phyloP scores from a whole-genome alignment of 2,888 invertebrate genomes.

The Athalia cordata region DNA sequence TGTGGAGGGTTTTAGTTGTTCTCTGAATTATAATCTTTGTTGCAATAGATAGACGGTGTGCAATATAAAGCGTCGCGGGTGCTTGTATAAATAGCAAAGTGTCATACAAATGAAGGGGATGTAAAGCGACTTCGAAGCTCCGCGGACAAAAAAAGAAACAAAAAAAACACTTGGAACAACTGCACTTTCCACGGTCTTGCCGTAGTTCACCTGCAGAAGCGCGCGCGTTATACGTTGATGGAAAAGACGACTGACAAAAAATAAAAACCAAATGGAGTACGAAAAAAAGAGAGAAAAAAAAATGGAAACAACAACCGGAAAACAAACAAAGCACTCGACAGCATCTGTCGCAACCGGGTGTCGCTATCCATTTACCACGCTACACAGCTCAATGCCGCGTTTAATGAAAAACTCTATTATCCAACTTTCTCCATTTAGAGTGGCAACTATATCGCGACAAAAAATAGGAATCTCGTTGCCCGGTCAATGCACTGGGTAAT shows the following conservation, averaged over 20 bases:
- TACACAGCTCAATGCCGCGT: conserved; percentile 16
- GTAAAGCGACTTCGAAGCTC: background rate
- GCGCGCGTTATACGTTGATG: background rate
- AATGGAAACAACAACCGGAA: conserved; percentile 4
- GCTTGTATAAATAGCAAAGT: background rate
- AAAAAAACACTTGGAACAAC: conserved; percentile 20
- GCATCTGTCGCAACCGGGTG: conserved; percentile 27
- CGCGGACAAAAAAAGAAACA: background rate
- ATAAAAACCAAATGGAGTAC: background rate
- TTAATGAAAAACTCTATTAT: conserved; percentile 19
- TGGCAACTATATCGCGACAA: background rate
- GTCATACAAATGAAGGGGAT: conserved; percentile 7
- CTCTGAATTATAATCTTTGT: too few relatives aligned
- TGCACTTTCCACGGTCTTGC: background rate
- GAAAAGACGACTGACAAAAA: conserved; percentile 3
- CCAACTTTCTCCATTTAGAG: background rate
- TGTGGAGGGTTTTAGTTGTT: too few relatives aligned
- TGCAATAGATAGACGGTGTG: background rate
- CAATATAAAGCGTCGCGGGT: background rate
- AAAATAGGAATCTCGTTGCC: too few relatives aligned
- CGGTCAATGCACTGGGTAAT: too few relatives aligned
- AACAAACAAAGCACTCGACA: conserved; percentile 34
- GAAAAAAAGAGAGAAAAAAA: background rate
- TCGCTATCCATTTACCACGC: background rate
- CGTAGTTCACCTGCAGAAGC: background rate